Evolutionary conservation across 2,797 vertebrate species (phyloP).

Genomic region (Delichon dasypus): DNA sequence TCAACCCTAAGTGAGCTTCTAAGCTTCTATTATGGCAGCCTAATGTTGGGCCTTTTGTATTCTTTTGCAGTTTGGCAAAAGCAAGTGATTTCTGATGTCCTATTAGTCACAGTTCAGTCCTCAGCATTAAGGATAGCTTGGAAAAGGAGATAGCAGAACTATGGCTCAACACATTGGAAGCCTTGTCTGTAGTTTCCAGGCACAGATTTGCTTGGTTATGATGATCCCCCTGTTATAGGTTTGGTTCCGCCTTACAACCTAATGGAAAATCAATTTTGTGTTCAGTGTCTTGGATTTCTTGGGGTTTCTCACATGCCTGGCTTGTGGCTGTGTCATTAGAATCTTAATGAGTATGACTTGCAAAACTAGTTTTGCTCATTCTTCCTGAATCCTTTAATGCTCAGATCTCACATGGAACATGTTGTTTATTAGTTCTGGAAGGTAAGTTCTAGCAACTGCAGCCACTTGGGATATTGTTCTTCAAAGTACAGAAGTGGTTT

Average conservation of each 20-base stretch:
- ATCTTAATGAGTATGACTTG: constrained; percentile 4
- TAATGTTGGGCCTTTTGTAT: background rate
- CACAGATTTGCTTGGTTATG: background rate
- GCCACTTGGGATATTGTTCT: background rate
- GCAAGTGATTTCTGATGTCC: background rate
- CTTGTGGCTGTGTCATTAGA: background rate
- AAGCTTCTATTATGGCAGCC: background rate
- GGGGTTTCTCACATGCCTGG: background rate
- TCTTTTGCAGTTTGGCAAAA: background rate
- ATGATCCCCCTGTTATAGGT: background rate
- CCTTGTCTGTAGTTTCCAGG: background rate
- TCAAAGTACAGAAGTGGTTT: background rate
- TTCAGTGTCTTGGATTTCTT: background rate
- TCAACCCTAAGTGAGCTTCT: background rate
- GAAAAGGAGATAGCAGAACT: background rate
- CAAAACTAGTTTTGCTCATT: constrained; percentile 34
- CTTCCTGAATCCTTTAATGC: background rate
- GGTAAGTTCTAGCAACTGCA: background rate
- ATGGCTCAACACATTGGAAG: background rate
- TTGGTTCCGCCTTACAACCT: background rate
- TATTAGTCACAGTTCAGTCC: background rate
- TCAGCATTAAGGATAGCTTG: background rate
- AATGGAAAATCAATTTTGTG: background rate
- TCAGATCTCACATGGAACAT: background rate
- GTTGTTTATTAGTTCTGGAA: background rate